Evolutionary conservation across 2,888 invertebrate genomes (phyloP).

Genomic region (Deilephila elpenor): DNA sequence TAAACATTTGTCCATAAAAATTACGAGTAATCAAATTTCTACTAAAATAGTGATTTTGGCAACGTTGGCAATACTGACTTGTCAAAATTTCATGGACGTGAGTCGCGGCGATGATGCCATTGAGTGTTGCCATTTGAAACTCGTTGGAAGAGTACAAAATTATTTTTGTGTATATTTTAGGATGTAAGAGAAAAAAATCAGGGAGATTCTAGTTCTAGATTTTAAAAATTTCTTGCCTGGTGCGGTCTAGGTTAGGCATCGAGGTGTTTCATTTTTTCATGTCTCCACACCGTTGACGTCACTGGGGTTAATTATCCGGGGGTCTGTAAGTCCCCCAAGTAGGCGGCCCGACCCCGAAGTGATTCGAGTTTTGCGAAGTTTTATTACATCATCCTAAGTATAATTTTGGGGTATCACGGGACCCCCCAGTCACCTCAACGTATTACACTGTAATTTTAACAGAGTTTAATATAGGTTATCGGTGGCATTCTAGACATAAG

Average conservation of each 20-base stretch:
- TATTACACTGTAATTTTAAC: conserved; percentile 41
- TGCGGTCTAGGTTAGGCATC: conserved; percentile 65
- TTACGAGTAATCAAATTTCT: conserved; percentile 35
- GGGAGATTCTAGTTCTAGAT: conserved; percentile 79
- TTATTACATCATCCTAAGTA: neutral
- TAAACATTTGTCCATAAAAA: conserved; percentile 35
- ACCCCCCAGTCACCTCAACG: conserved; percentile 24
- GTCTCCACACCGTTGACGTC: conserved; percentile 19
- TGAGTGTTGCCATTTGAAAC: conserved; percentile 80
- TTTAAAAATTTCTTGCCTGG: conserved; percentile 78
- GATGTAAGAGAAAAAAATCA: conserved; percentile 82
- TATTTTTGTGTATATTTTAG: conserved; percentile 83
- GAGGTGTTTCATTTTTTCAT: conserved; percentile 34
- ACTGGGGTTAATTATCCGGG: neutral
- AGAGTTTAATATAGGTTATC: conserved; percentile 53
- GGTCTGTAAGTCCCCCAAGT: neutral
- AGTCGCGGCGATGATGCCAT: conserved; percentile 71
- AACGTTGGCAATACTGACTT: conserved; percentile 10
- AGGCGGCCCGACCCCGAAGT: neutral
- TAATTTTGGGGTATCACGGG: neutral
- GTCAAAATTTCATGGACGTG: conserved; percentile 12
- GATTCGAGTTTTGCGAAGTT: neutral
- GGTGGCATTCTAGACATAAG: conserved; percentile 78
- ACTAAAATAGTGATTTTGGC: conserved; percentile 45
- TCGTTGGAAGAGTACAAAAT: conserved; percentile 84